A percentile compares a stretch with the other conserved stretches of the same genome.
Conservation (phyloP, 2,888 invertebrate species). For the Latrodectus hesperus region DNA sequence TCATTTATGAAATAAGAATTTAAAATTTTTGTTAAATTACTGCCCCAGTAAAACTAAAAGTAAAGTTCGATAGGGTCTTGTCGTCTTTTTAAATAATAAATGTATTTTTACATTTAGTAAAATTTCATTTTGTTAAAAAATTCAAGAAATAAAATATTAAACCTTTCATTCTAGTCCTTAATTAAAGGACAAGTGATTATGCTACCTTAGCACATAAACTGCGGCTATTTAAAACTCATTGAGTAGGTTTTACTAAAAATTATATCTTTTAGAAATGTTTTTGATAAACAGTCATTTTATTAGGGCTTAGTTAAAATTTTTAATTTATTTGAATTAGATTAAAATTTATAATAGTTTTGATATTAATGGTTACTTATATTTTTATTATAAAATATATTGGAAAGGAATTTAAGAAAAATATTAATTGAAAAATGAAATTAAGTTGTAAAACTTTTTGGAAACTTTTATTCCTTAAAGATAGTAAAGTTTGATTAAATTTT, state of each 20-base stretch:
- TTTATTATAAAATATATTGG: conserved; percentile 17
- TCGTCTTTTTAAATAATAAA: conserved; percentile 82
- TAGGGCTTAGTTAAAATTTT: not conserved
- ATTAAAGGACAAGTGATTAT: conserved; percentile 88
- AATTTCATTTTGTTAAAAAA: conserved; percentile 77
- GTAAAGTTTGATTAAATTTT: not conserved
- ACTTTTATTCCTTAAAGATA: conserved; percentile 12
- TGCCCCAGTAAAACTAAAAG: conserved; percentile 73
- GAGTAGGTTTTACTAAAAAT: too few relatives aligned
- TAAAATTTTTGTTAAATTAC: conserved; percentile 15
- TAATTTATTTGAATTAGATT: too few relatives aligned
- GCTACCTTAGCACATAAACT: conserved; percentile 85
- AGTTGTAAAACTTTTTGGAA: conserved; percentile 6
- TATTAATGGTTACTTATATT: conserved; percentile 25
- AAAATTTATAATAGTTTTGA: too few relatives aligned
- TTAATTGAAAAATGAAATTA: not conserved
- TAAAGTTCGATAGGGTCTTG: conserved; percentile 87
- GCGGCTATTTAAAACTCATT: too few relatives aligned
- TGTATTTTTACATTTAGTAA: conserved; percentile 81
- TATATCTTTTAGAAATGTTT: conserved; percentile 82
- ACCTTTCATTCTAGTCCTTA: conserved; percentile 86
- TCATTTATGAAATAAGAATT: conserved; percentile 23
- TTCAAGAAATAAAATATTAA: conserved; percentile 80
- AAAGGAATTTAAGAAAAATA: not conserved
- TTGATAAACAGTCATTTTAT: conserved; percentile 81